Percentiles rank a stretch among this genome's conserved stretches.
phyloP scores from a whole-genome alignment of 2,113 vertebrate species.

The Brachionichthys hirsutus region DNA sequence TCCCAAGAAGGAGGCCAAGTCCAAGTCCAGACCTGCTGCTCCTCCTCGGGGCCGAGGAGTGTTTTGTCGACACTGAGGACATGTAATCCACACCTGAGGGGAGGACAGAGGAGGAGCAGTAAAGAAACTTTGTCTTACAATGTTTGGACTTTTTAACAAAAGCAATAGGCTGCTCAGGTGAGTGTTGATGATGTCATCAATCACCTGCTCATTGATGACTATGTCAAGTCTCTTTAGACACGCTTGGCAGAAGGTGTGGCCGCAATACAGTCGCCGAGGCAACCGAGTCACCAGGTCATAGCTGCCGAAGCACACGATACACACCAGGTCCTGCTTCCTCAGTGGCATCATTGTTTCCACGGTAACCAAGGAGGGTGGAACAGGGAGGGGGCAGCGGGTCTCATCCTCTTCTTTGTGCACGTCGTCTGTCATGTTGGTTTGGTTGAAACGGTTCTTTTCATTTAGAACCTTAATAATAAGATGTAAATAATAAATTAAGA shows the following conservation, averaged over 20 bases:
- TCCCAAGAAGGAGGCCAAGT: conserved; percentile 59
- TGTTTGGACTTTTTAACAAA: background rate
- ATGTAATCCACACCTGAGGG: conserved; percentile 64
- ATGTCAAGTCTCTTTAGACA: conserved; percentile 66
- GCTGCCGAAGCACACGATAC: conserved; percentile 67
- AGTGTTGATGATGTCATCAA: conserved; percentile 8
- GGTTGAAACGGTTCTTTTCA: no score
- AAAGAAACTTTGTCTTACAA: no score
- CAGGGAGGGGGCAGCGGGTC: conserved; percentile 7
- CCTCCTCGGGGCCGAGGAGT: conserved; percentile 65
- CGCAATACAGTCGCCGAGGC: conserved; percentile 68
- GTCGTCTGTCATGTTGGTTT: conserved; percentile 32
- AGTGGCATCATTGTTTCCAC: conserved; percentile 17
- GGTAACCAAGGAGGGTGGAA: conserved; percentile 7
- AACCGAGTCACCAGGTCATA: conserved; percentile 57
- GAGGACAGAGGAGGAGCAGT: background rate
- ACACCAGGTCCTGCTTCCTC: conserved; percentile 50
- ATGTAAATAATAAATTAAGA: no score
- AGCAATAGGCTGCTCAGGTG: background rate
- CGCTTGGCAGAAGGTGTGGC: conserved; percentile 70
- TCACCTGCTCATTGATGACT: conserved; percentile 69
- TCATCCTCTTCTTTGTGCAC: conserved; percentile 10
- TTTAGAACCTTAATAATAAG: no score
- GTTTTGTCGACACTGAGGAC: conserved; percentile 72
- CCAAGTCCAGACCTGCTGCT: conserved; percentile 57